These are phyloP conservation scores for Adelognathus sp. DNA, from an alignment of 2,888 invertebrate genomes.

Conservation along the genomic window DNA sequence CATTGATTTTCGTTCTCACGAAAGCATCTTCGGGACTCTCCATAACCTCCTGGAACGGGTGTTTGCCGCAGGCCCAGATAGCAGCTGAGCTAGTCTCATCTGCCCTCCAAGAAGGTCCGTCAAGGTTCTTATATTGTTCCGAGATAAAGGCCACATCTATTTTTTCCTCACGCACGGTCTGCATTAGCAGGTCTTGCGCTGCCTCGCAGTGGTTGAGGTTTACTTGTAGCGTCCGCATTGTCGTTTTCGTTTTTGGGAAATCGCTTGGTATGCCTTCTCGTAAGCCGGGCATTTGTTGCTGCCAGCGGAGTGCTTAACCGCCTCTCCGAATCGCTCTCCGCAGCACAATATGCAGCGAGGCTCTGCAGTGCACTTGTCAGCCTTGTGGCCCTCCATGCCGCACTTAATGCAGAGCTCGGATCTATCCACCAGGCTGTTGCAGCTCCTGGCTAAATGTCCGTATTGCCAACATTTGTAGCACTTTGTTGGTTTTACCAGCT, in stretches of 20 bases:
- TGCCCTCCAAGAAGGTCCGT: slow-evolving; percentile 43
- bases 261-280: slow-evolving; percentile 1
- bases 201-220: slow-evolving; percentile 60
- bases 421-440: not conserved
- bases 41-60: slow-evolving; percentile 39
- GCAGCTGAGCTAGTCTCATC: slow-evolving; percentile 46
- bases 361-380: slow-evolving; percentile 19
- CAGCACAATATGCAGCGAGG: slow-evolving; percentile 28
- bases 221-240: slow-evolving; percentile 41
- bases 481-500: not conserved
- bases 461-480: slow-evolving; percentile 12
- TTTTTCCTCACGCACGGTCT: slow-evolving; percentile 45
- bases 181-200: slow-evolving; percentile 58
- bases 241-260: not conserved
- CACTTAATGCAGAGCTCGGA: slow-evolving; percentile 2
- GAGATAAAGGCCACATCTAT: slow-evolving; percentile 55
- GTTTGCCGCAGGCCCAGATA: slow-evolving; percentile 50
- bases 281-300: slow-evolving; percentile 29
- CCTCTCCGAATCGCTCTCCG: not conserved
- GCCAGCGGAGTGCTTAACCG: not conserved
- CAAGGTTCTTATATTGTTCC: slow-evolving; percentile 59
- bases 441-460: not conserved
- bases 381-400: not conserved
- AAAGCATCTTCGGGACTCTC: slow-evolving; percentile 26
- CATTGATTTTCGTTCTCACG: slow-evolving; percentile 39